Evolutionary conservation across 2,113 vertebrate species (phyloP).

Genomic region (Xerus inauris): DNA sequence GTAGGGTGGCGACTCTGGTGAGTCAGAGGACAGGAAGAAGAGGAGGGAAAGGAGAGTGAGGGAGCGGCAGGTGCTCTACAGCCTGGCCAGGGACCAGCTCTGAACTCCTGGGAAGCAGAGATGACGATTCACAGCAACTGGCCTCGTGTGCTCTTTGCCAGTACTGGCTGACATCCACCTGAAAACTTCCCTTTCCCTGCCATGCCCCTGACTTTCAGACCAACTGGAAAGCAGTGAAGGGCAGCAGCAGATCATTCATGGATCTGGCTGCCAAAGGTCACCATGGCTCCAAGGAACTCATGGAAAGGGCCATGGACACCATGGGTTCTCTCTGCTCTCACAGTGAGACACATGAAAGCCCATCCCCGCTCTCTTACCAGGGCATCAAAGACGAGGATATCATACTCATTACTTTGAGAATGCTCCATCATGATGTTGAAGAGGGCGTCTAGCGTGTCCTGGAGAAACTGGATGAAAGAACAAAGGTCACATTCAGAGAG

Average conservation of each 20-base stretch:
- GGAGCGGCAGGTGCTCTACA: neutral
- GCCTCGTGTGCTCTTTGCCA: neutral
- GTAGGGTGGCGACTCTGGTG: neutral
- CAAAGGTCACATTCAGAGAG: neutral
- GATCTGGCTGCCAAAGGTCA: neutral
- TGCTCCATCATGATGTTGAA: constrained; percentile 99
- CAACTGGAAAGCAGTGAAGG: neutral
- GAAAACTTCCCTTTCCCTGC: neutral
- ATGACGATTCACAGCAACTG: neutral
- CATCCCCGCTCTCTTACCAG: constrained; percentile 89
- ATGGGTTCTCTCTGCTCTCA: neutral
- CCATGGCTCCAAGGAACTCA: neutral
- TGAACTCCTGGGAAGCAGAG: neutral
- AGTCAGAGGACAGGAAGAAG: neutral
- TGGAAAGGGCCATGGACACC: neutral
- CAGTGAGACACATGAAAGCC: neutral
- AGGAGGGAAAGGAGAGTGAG: neutral
- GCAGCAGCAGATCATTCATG: neutral
- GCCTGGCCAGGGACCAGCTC: neutral
- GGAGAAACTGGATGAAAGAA: constrained; percentile 91
- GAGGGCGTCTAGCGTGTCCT: constrained; percentile 96
- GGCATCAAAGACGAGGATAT: constrained; percentile 99
- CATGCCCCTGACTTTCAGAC: neutral
- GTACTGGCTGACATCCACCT: neutral
- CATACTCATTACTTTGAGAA: constrained; percentile 94